A percentile compares a stretch with the other conserved stretches of the same genome.
These are phyloP conservation scores for Acropternis orthonyx DNA, from an alignment of 2,797 vertebrate species.

Conservation along the genomic window DNA sequence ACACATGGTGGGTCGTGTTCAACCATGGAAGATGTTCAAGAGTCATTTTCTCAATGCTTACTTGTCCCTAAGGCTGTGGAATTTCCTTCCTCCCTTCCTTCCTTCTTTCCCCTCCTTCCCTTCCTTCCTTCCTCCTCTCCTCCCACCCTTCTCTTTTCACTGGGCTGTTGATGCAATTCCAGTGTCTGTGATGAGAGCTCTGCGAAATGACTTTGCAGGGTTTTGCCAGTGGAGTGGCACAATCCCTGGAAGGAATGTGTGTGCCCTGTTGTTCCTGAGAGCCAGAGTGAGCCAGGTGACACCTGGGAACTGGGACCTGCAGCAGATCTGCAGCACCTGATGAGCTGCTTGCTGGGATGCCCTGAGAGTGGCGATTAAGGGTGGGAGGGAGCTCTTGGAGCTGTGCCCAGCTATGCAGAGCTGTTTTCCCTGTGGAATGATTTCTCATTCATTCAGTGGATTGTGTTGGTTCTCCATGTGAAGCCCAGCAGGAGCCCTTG, in stretches of 20 bases:
- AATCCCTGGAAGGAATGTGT: not conserved
- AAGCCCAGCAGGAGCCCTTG: not conserved
- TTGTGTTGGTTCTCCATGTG: not conserved
- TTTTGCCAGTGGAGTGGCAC: accelerated
- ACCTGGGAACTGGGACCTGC: not conserved
- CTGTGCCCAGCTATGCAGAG: not conserved
- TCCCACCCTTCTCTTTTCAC: not conserved
- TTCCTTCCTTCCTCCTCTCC: too few relatives aligned
- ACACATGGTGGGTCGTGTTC: not conserved
- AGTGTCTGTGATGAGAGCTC: not conserved
- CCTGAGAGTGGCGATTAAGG: not conserved
- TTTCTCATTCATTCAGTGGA: accelerated
- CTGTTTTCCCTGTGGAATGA: not conserved
- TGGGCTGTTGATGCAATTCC: not conserved
- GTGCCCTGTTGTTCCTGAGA: not conserved
- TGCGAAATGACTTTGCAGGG: not conserved
- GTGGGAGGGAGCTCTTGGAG: not conserved
- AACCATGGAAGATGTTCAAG: not conserved
- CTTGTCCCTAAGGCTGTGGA: not conserved
- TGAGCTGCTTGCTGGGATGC: not conserved
- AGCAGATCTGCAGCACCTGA: not conserved
- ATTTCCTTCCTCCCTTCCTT: too few relatives aligned
- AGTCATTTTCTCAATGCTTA: not conserved
- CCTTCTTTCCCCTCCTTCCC: too few relatives aligned
- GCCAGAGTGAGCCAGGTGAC: accelerated